Evolutionary conservation across 2,888 invertebrate species (phyloP).

Genomic region (Melanotus villosus): DNA sequence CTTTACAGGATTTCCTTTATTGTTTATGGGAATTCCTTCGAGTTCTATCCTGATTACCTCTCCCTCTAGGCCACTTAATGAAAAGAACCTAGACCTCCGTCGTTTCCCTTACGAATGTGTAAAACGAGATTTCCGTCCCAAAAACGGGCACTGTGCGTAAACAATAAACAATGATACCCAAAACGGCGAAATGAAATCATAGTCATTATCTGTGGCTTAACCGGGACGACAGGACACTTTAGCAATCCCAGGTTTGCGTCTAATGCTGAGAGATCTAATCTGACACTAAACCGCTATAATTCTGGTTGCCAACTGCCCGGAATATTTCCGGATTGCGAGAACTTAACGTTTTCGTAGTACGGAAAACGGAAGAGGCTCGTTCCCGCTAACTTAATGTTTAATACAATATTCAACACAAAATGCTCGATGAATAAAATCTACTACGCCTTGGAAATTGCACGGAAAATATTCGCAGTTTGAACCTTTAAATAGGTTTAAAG

Average conservation of each 20-base stretch:
- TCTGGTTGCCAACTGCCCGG: conserved; percentile 25
- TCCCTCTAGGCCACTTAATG: neutral
- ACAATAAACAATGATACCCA: conserved; percentile 12
- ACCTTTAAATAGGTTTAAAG: too few species aligned
- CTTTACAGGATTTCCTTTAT: neutral
- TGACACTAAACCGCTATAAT: conserved; percentile 20
- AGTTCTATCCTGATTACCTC: neutral
- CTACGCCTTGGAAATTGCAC: too few species aligned
- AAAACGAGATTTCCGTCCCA: neutral
- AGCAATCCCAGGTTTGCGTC: conserved; percentile 24
- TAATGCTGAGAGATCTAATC: conserved; percentile 23
- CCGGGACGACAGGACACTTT: conserved; percentile 8
- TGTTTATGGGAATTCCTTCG: neutral
- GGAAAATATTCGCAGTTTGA: too few species aligned
- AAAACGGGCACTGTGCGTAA: neutral
- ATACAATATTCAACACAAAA: conserved; percentile 25
- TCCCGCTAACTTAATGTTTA: conserved; percentile 22
- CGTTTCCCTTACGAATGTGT: neutral
- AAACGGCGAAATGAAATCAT: conserved; percentile 9
- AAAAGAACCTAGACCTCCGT: neutral
- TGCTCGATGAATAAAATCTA: neutral
- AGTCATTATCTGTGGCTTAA: conserved; percentile 16
- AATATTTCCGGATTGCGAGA: conserved; percentile 28
- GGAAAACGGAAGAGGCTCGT: conserved; percentile 20
- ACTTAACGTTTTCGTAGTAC: conserved; percentile 17